Evolutionary conservation across 37 sponge, comb jelly and placozoan species (phyloP).

Genomic region (Chondrosia reniformis): DNA sequence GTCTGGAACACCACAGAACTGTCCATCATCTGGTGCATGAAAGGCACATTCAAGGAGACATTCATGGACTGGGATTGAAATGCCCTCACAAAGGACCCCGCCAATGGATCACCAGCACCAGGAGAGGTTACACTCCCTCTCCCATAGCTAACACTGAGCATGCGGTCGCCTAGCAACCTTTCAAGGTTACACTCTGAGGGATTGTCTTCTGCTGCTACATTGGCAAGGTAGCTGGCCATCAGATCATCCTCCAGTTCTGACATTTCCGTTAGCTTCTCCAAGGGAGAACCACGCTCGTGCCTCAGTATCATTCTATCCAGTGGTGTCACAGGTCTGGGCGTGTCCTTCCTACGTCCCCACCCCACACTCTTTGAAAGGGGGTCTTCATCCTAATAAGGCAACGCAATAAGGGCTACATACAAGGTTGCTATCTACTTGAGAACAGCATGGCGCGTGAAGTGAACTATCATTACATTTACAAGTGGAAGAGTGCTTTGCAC

Average conservation of each 20-base stretch:
- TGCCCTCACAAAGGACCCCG: slow-evolving; percentile 64
- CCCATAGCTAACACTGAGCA: slow-evolving; percentile 65
- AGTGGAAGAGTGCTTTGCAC: too few relatives aligned
- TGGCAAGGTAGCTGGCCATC: not conserved
- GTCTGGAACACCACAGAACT: slow-evolving; percentile 64
- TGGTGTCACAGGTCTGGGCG: not conserved
- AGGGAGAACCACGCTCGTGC: not conserved
- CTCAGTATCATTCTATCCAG: slow-evolving; percentile 7
- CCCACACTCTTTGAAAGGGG: slow-evolving; percentile 3
- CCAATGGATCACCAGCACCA: not conserved
- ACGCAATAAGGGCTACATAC: not conserved
- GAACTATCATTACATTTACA: too few relatives aligned
- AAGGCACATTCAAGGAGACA: slow-evolving; percentile 59
- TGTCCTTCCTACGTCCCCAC: slow-evolving; percentile 1
- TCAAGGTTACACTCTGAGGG: not conserved
- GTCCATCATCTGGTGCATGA: slow-evolving; percentile 28
- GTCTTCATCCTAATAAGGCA: not conserved
- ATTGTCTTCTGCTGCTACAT: not conserved
- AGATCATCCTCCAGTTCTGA: not conserved
- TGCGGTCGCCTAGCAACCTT: slow-evolving; percentile 47
- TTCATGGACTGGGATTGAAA: slow-evolving; percentile 56
- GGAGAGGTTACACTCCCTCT: slow-evolving; percentile 9
- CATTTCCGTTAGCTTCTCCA: slow-evolving; percentile 1
- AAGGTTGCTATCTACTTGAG: not conserved
- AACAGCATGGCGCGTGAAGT: not conserved